Evolutionary conservation across 2,888 invertebrate species (phyloP), one percentile per base, ranked within the genome.

Genomic region (Aromia moschata): DNA sequence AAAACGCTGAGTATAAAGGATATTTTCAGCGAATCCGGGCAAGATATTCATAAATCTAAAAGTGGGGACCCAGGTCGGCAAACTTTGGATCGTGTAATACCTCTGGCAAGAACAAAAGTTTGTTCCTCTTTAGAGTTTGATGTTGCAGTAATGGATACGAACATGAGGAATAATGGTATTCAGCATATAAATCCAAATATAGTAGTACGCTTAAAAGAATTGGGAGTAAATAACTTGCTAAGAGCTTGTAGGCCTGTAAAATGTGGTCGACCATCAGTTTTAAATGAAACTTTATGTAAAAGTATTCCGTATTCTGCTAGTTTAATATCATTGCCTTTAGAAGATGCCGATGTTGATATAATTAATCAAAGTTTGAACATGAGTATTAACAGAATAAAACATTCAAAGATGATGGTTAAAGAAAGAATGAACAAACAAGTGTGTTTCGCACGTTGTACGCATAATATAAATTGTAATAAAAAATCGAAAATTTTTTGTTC

Each of bases 221-320:
- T 76, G 12, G 74, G 74, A 2, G 68, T 73, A n/a, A 65, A 73
- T 45, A 70, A 74, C 43, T 49, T 76, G 9, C 60, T 75, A 14
- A 64, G 70, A 52, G 75, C 74, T n/a, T 70, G 71, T 30, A 65
- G 71, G 44, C 75, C 75, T 5, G 74, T 71, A 1, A 76, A 73
- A 47, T 76, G 76, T 54, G 74, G 73, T 20, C 63, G 74, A 20
- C 70, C 65, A 45, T 70, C 75, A 0, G 62, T 75, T 2, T 56
- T 76, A 25, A 70, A 73, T 51, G 74, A 75, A 56, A 68, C 60
- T 37, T 58, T 65, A 41, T 69, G 57, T 44, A 70, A 72, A 40
- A 65, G 65, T 30, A 36, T 74, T 10, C 76, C 76, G 0, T 76
- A 76, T 49, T 55, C 74, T 3, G 61, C 70, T 3, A 76, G 76